Evolutionary conservation across 2,113 vertebrate species (phyloP).

Genomic region (Mobula birostris): DNA sequence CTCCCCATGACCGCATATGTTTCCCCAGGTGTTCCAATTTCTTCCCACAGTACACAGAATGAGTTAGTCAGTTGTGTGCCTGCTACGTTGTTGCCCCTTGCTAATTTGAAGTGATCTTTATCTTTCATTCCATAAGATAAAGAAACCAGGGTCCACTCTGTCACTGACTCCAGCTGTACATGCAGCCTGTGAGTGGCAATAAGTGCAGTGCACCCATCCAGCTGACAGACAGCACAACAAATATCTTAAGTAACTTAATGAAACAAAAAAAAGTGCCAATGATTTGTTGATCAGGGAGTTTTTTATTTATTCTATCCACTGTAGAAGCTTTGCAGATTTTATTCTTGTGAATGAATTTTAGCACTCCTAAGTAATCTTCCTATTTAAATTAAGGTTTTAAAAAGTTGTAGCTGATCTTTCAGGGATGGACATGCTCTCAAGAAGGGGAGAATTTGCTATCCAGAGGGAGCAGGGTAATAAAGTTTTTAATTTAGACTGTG

Average conservation of each 20-base stretch:
- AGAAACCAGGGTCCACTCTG: background rate
- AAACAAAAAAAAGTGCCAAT: background rate
- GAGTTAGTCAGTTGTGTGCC: no score
- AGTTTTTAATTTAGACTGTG: no score
- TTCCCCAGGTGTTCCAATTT: no score
- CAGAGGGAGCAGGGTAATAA: no score
- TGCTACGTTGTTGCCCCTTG: no score
- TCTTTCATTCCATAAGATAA: background rate
- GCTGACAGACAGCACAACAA: background rate
- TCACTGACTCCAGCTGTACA: background rate
- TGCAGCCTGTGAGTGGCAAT: background rate
- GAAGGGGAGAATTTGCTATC: no score
- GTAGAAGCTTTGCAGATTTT: background rate
- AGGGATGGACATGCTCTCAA: no score
- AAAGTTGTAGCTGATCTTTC: background rate
- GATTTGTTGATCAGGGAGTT: background rate
- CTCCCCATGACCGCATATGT: no score
- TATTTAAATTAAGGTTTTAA: background rate
- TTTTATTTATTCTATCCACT: background rate
- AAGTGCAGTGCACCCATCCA: background rate
- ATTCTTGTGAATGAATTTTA: background rate
- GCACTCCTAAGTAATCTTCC: background rate
- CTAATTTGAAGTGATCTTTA: no score
- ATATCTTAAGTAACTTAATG: background rate
- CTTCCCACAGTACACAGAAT: no score